A percentile compares a stretch with the other conserved stretches of the same genome.
Conservation (phyloP, 2,113 vertebrate genomes). For the Hydrolagus affinis region DNA sequence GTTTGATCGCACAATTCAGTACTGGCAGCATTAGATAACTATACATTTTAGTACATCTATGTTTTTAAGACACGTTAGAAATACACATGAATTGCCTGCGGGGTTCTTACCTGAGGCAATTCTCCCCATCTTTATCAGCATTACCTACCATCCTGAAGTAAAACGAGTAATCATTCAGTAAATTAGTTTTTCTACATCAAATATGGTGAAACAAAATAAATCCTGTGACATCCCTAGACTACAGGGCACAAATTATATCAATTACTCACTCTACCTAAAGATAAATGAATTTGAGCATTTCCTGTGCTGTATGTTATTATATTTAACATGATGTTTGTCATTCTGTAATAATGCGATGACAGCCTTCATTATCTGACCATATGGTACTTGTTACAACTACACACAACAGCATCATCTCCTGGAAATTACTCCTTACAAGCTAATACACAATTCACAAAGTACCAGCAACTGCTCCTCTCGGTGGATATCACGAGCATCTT, state of each 20-base stretch:
- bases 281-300: constrained; percentile 56
- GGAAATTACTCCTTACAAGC: constrained; percentile 58
- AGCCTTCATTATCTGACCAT: constrained; percentile 64
- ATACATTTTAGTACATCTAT: constrained; percentile 24
- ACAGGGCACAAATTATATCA: constrained; percentile 50
- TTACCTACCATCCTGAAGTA: constrained; percentile 53
- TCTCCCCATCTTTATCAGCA: constrained; percentile 54
- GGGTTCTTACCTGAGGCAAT: constrained; percentile 57
- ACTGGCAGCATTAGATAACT: constrained; percentile 6
- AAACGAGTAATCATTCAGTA: constrained; percentile 66
- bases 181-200: constrained; percentile 60
- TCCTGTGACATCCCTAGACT: constrained; percentile 47
- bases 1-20: constrained; percentile 14
- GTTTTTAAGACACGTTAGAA: constrained; percentile 25
- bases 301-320: constrained; percentile 53
- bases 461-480: neutral
- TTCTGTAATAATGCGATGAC: constrained; percentile 67
- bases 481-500: neutral
- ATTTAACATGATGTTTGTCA: constrained; percentile 65
- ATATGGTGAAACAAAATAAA: constrained; percentile 61
- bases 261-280: constrained; percentile 54
- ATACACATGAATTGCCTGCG: constrained; percentile 49
- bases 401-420: constrained; percentile 59
- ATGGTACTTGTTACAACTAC: constrained; percentile 58
- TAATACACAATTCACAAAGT: constrained; percentile 47